Base-by-base conservation (phyloP, 1,140 invertebrate genomes). In the Eumaeus atala region DNA sequence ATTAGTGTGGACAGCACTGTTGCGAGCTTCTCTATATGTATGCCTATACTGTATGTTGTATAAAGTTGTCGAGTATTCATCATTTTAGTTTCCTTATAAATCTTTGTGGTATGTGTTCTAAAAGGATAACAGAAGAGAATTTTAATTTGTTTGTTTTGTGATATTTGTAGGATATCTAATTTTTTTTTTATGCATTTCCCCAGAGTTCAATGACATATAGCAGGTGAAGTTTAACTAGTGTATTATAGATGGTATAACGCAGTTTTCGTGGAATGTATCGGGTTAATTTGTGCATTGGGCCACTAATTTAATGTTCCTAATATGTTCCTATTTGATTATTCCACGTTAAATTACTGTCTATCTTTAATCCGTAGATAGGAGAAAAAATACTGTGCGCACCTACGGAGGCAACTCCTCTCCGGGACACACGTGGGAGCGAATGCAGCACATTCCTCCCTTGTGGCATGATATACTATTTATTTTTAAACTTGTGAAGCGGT, bases 41-140 rank as follows among this genome's bases (percentile, higher is more conserved):
- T 38, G 37, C 37, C 3, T 12, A 12, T 38, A 9, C n/a, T n/a
- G n/a, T n/a, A n/a, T n/a, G n/a, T n/a, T n/a, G 1, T 38, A 38
- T 38, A 38, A 38, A 38, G 37, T 38, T 38, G 37, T 3, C 37
- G 37, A 38, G 9, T 38, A 38, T 38, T 38, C 37, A 38, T n/a
- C n/a, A n/a, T n/a, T 38, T 38, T n/a, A 4, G 10, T 2, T 28
- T 28, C 6, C 21, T 6, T 3, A 6, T 28, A 28, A 28, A 28
- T 38, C 9, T 38, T 10, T 2, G 37, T 4, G 3, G 12, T 38
- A 2, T 10, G 9, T 38, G 37, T 12, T 38, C 37, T 10, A 38
- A 38, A 38, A 9, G 37, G 37, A 9, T 38, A 38, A 38, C 37
- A 38, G 37, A 38, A 38, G 8, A 38, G 37, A 38, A 38, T 38